phyloP scores from a whole-genome alignment of 2,888 invertebrate genomes.

The Carcina quercana region DNA sequence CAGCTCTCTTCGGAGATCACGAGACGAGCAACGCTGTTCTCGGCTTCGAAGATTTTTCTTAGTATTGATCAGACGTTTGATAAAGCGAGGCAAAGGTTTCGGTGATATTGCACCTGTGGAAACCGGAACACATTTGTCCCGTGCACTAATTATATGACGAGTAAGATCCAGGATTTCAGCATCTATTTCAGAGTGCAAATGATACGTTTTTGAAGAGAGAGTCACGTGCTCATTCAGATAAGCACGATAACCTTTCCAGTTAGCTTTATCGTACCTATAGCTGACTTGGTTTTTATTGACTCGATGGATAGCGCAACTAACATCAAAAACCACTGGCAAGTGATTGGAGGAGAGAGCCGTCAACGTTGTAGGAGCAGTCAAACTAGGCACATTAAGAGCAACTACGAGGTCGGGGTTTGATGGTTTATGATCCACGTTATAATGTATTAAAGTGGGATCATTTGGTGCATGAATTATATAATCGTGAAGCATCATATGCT shows the following conservation, averaged over 20 bases:
- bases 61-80: conserved; percentile 1
- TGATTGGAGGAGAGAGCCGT: conserved; percentile 10
- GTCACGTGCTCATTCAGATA: neutral
- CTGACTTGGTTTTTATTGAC: too few relatives aligned
- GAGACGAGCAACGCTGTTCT: neutral
- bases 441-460: conserved; percentile 2
- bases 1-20: neutral
- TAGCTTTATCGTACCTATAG: neutral
- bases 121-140: too few relatives aligned
- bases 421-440: neutral
- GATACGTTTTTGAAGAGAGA: neutral
- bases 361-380: conserved; percentile 1
- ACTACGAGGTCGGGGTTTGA: conserved; percentile 3
- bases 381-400: neutral
- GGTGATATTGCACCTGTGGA: too few relatives aligned
- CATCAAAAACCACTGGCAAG: too few relatives aligned
- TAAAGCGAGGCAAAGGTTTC: neutral
- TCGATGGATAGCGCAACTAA: too few relatives aligned
- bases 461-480: conserved; percentile 1
- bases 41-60: conserved; percentile 3
- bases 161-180: too few relatives aligned
- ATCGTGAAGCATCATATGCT: conserved; percentile 3
- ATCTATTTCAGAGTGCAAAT: too few relatives aligned
- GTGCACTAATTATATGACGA: neutral
- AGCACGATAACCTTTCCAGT: neutral